phyloP scores from a whole-genome alignment of 2,888 invertebrate species.

The Himalopsyche tibetana region DNA sequence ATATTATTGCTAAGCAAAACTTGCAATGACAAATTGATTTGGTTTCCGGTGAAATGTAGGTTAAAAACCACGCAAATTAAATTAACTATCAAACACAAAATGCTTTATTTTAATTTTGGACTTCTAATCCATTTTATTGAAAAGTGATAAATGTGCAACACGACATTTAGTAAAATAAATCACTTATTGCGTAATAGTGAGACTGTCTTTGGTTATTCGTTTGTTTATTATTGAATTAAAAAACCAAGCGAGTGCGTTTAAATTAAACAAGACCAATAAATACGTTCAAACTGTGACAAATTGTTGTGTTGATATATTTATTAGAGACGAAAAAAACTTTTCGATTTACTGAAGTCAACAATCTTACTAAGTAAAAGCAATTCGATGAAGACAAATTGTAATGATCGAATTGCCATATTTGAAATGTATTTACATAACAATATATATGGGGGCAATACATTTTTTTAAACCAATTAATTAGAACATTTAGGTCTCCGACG shows the following conservation, averaged over 20 bases:
- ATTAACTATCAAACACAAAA: too few species aligned
- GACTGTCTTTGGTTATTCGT: neutral
- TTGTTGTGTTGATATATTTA: conserved; percentile 32
- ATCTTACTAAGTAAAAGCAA: conserved; percentile 5
- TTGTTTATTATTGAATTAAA: conserved; percentile 29
- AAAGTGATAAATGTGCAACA: neutral
- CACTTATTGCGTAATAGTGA: neutral
- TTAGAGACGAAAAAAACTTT: neutral
- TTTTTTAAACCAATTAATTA: neutral
- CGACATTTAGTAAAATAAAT: neutral
- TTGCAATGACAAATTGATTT: too few species aligned
- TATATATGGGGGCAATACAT: neutral
- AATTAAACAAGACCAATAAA: conserved; percentile 10
- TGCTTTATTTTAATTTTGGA: too few species aligned
- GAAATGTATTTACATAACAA: conserved; percentile 27
- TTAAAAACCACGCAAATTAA: too few species aligned
- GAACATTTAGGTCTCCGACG: conserved; percentile 7
- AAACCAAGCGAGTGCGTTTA: neutral
- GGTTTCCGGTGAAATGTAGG: too few species aligned
- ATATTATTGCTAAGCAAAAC: too few species aligned
- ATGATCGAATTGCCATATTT: conserved; percentile 37
- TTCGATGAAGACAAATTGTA: conserved; percentile 38
- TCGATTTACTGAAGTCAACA: neutral
- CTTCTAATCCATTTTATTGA: too few species aligned
- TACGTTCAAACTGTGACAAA: conserved; percentile 7